Percentiles rank a stretch among this genome's conserved stretches.
Conservation (phyloP, 2,888 invertebrate genomes). For the Diadegma fenestrale region DNA sequence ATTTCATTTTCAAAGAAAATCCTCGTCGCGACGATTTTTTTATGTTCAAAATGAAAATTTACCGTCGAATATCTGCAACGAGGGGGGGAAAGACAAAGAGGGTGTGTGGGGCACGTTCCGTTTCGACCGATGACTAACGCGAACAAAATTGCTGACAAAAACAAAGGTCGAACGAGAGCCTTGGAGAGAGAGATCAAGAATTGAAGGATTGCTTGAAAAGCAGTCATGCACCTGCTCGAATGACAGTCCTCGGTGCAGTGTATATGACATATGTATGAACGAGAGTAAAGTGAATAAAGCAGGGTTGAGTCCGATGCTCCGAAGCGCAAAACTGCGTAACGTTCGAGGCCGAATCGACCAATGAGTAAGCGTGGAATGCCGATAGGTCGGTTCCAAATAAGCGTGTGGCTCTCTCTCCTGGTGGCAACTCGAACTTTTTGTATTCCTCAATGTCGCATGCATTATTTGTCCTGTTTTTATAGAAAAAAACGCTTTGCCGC, state of each 20-base stretch:
- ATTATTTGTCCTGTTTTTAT: not conserved
- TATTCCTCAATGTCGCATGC: not conserved
- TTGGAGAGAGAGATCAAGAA: slow-evolving; percentile 29
- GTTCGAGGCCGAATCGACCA: slow-evolving; percentile 53
- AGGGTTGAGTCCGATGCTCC: not conserved
- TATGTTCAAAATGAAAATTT: not conserved
- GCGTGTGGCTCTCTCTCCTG: slow-evolving; percentile 9
- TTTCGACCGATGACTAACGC: slow-evolving; percentile 34
- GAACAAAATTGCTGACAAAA: slow-evolving; percentile 37
- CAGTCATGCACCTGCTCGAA: slow-evolving; percentile 28
- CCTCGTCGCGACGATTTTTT: not conserved
- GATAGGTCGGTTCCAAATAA: slow-evolving; percentile 46
- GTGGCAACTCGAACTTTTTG: slow-evolving; percentile 18
- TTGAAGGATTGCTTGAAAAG: slow-evolving; percentile 53
- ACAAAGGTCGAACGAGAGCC: slow-evolving; percentile 24
- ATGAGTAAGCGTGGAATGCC: slow-evolving; percentile 50
- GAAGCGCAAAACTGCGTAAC: slow-evolving; percentile 50
- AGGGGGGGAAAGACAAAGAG: not conserved
- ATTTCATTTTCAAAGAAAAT: too few relatives aligned
- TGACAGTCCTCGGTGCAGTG: slow-evolving; percentile 4
- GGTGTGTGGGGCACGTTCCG: not conserved
- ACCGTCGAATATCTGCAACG: not conserved
- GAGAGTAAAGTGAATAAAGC: not conserved
- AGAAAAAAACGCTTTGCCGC: slow-evolving; percentile 17
- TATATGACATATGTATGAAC: too few relatives aligned